phyloP scores from a whole-genome alignment of 1,140 invertebrate genomes.

The Halictus rubicundus region DNA sequence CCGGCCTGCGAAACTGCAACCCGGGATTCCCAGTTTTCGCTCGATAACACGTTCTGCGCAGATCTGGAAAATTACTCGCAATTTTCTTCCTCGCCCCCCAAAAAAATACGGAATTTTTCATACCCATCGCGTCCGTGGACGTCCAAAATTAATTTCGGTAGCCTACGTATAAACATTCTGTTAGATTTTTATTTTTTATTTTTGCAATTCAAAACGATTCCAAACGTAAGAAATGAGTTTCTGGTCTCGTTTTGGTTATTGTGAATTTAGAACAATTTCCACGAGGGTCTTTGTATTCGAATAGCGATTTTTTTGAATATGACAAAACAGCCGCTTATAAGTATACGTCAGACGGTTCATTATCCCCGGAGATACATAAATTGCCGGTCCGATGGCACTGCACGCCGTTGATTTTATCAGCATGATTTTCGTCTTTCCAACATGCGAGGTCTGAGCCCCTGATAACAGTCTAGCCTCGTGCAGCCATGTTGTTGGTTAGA shows the following conservation, averaged over 20 bases:
- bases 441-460: not conserved
- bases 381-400: not conserved
- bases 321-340: not conserved
- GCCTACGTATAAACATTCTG: not conserved
- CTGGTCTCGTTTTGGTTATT: not conserved
- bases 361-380: not conserved
- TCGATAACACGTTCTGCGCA: slow-evolving; percentile 6
- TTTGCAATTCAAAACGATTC: no score
- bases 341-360: not conserved
- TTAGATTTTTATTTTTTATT: not conserved
- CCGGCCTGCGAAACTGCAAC: not conserved
- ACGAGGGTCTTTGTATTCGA: no score
- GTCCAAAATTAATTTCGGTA: no score
- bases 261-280: not conserved
- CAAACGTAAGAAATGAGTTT: no score
- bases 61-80: no score
- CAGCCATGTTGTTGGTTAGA: not conserved
- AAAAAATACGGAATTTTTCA: not conserved
- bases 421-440: not conserved
- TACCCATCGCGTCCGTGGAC: no score
- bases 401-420: not conserved
- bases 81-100: not conserved
- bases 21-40: not conserved
- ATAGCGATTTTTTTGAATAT: no score
- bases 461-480: not conserved